A percentile compares a stretch with the other conserved stretches of the same genome.
Conservation (phyloP, 2,113 vertebrate species). For the Pyxicephalus adspersus region DNA sequence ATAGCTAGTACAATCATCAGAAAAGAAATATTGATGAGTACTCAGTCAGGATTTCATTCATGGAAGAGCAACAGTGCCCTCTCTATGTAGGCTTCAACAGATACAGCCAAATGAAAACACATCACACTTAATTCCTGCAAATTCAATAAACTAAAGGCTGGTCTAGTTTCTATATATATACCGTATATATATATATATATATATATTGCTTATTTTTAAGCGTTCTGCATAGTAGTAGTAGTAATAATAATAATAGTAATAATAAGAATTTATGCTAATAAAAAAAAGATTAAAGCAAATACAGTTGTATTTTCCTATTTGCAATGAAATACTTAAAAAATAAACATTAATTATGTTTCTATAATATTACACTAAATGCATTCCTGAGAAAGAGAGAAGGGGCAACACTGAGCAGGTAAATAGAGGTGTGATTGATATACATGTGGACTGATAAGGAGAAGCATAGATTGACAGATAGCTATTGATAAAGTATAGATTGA, state of each 20-base stretch:
- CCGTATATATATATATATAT: neutral
- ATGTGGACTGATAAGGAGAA: neutral
- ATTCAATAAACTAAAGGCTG: neutral
- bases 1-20: neutral
- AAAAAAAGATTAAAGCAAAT: neutral
- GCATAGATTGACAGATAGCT: neutral
- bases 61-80: conserved; percentile 1
- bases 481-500: neutral
- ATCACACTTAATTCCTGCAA: neutral
- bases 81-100: neutral
- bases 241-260: too few species aligned
- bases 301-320: neutral
- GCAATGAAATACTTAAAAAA: neutral
- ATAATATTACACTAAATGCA: neutral
- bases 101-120: neutral
- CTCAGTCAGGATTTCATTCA: neutral
- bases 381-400: neutral
- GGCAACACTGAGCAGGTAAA: too few species aligned
- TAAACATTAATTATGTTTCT: neutral
- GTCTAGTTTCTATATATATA: neutral
- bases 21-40: neutral
- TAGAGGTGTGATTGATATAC: too few species aligned
- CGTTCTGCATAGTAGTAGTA: too few species aligned
- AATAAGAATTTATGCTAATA: neutral
- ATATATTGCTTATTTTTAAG: neutral